Percentiles rank a stretch among this genome's conserved stretches.
Conservation (phyloP, 2,888 invertebrate species). For the Alloscopus bannaensis region DNA sequence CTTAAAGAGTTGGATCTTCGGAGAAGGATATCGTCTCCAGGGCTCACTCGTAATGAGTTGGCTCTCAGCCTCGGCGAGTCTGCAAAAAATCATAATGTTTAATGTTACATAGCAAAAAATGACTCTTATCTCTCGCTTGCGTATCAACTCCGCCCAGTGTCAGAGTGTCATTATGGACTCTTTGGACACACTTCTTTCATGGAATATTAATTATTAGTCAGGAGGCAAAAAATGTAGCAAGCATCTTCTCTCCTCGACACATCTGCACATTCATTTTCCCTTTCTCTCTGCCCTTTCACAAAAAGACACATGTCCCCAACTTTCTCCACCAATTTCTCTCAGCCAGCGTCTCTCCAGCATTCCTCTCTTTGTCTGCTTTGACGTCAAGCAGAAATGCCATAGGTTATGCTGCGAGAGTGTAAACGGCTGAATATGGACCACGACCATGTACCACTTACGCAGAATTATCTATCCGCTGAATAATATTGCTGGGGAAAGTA, state of each 20-base stretch:
- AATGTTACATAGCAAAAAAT: too few species aligned
- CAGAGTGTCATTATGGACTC: too few species aligned
- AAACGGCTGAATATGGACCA: background rate
- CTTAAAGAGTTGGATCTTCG: slow-evolving; percentile 89
- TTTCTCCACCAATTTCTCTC: too few species aligned
- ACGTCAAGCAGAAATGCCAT: slow-evolving; percentile 15
- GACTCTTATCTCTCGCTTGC: too few species aligned
- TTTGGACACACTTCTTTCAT: background rate
- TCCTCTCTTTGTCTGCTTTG: background rate
- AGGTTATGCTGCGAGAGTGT: background rate
- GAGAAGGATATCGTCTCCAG: slow-evolving; percentile 85
- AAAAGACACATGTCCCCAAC: too few species aligned
- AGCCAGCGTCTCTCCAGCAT: slow-evolving; percentile 7
- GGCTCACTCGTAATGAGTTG: slow-evolving; percentile 85
- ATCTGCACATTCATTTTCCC: too few species aligned
- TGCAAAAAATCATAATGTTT: slow-evolving; percentile 29
- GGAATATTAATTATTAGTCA: slow-evolving; percentile 11
- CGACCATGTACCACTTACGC: too few species aligned
- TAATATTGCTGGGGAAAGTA: background rate
- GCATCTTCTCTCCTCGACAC: too few species aligned
- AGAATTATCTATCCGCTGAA: background rate
- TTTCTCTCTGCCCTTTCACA: too few species aligned
- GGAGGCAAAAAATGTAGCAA: too few species aligned
- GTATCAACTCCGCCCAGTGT: too few species aligned
- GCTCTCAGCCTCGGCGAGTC: slow-evolving; percentile 78